Percentiles rank a stretch among this genome's conserved stretches.
These are phyloP conservation scores for Bryconaethiops microstoma DNA, from an alignment of 2,797 vertebrate genomes.

Conservation along the genomic window DNA sequence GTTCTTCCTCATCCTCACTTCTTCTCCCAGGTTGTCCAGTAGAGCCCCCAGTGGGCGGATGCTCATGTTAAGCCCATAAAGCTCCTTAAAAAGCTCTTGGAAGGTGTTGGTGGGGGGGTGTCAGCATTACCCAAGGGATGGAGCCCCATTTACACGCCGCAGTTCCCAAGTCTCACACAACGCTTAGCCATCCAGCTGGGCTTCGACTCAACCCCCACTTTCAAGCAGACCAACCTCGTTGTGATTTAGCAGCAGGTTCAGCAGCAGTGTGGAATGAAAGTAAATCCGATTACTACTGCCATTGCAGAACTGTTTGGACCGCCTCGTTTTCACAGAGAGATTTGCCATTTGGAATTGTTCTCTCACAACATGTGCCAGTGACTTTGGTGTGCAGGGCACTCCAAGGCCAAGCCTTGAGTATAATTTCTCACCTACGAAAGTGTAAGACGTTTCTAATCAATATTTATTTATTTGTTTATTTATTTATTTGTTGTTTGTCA, in stretches of 20 bases:
- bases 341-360: conserved; percentile 2
- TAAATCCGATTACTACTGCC: conserved; percentile 18
- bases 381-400: background rate
- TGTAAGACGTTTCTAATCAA: background rate
- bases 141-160: conserved; percentile 15
- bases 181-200: background rate
- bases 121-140: background rate
- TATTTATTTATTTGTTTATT: background rate
- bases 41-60: background rate
- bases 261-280: conserved; percentile 11
- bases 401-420: background rate
- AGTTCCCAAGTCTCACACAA: background rate
- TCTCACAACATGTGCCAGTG: background rate
- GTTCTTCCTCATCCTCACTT: background rate
- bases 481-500: background rate
- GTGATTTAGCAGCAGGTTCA: conserved; percentile 9
- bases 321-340: background rate
- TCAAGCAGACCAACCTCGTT: background rate
- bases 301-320: background rate
- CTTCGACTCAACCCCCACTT: background rate
- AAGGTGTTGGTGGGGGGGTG: background rate
- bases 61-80: conserved; percentile 19
- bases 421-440: background rate
- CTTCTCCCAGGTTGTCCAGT: conserved; percentile 4
- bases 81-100: conserved; percentile 9